Conservation (phyloP, 1,140 invertebrate species). For the Trichomalopsis sarcophagae region DNA sequence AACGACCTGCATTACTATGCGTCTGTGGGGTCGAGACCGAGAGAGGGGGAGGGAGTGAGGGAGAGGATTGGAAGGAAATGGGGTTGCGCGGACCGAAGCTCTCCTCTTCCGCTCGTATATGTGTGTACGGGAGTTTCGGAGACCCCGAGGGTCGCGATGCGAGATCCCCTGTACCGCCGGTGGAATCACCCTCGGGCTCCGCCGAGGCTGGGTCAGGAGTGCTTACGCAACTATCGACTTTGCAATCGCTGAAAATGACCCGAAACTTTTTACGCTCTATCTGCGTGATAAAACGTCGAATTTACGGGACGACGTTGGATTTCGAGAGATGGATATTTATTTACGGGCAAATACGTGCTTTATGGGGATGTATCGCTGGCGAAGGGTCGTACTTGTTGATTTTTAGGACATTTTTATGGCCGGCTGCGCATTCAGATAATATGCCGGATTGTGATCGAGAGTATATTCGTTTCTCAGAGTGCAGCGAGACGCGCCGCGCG, state of each 20-base stretch:
- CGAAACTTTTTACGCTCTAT: slow-evolving; percentile 15
- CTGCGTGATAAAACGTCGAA: slow-evolving; percentile 11
- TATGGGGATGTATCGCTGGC: neutral
- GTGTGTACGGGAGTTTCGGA: neutral
- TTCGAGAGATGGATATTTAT: slow-evolving; percentile 5
- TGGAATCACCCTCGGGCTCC: neutral
- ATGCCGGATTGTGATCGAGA: too few relatives aligned
- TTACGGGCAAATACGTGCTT: slow-evolving; percentile 7
- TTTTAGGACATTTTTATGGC: neutral
- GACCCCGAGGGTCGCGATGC: neutral
- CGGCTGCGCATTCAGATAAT: too few relatives aligned
- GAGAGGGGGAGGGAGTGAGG: neutral
- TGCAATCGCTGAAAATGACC: slow-evolving; percentile 42
- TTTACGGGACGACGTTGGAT: neutral
- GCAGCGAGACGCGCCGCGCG: too few relatives aligned
- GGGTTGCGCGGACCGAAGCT: slow-evolving; percentile 3
- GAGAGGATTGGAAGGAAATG: slow-evolving; percentile 5
- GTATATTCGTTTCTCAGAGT: too few relatives aligned
- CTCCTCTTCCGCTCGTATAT: too few relatives aligned
- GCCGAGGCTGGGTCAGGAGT: neutral
- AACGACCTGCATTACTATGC: slow-evolving; percentile 61
- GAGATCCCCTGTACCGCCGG: slow-evolving; percentile 3
- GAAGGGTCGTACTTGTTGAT: neutral
- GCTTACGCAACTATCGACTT: slow-evolving; percentile 29
- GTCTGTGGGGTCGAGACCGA: slow-evolving; percentile 7